These are phyloP conservation scores for Adelges cooleyi DNA, from an alignment of 1,140 invertebrate species.

Conservation along the genomic window DNA sequence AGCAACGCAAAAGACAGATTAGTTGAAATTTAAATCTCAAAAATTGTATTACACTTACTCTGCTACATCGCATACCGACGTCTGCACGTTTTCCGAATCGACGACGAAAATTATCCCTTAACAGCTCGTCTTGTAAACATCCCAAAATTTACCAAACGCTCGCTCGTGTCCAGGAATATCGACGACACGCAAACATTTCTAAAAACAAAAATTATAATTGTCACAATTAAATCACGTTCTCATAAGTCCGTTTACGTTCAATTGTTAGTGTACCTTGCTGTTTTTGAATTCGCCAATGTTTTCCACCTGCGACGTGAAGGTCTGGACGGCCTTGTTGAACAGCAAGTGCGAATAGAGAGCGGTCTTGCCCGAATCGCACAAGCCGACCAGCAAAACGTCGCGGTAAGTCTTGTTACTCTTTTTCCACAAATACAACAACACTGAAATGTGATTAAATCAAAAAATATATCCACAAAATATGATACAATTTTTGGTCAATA, in stretches of 20 bases:
- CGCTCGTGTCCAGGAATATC: no score
- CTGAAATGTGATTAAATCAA: neutral
- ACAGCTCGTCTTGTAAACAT: no score
- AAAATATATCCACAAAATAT: neutral
- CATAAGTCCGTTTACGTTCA: neutral
- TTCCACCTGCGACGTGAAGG: slow-evolving; percentile 75
- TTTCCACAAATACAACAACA: slow-evolving; percentile 48
- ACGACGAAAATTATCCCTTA: no score
- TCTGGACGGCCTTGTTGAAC: slow-evolving; percentile 56
- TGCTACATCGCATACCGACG: no score
- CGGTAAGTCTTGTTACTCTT: slow-evolving; percentile 43
- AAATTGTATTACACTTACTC: no score
- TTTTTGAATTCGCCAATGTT: slow-evolving; percentile 58
- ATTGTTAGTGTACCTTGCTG: slow-evolving; percentile 42
- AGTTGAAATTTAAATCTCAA: no score
- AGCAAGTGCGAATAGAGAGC: slow-evolving; percentile 61
- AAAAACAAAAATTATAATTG: slow-evolving; percentile 38
- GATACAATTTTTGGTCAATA: no score
- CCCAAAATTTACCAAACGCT: no score
- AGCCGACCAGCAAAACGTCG: slow-evolving; percentile 62
- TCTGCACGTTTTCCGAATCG: no score
- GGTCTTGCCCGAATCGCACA: slow-evolving; percentile 79
- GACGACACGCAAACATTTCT: no score
- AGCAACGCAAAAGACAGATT: no score
- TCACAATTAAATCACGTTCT: neutral